A percentile compares a stretch with the other conserved stretches of the same genome.
These are phyloP conservation scores for Tubulanus polymorphus DNA, from an alignment of 2,888 invertebrate species.

Conservation along the genomic window DNA sequence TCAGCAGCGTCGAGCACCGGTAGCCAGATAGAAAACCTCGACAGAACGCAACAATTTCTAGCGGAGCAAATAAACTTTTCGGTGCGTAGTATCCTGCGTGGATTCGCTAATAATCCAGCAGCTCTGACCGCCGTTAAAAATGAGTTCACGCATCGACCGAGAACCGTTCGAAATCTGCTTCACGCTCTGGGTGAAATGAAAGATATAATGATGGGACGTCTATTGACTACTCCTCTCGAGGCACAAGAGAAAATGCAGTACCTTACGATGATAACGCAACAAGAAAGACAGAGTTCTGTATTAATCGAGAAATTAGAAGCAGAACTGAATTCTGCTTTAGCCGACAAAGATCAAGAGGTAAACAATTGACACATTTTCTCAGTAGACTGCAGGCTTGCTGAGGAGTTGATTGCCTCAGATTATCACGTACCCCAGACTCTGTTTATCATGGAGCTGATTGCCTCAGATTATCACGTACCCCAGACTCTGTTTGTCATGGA, in stretches of 20 bases:
- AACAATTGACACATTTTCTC: not conserved
- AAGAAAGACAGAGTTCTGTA: slow-evolving; percentile 44
- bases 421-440: too few species aligned
- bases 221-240: slow-evolving; percentile 51
- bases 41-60: slow-evolving; percentile 38
- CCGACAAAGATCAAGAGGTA: slow-evolving; percentile 51
- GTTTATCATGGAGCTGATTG: too few species aligned
- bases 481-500: too few species aligned
- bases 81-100: slow-evolving; percentile 43
- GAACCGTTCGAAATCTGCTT: slow-evolving; percentile 25
- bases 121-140: slow-evolving; percentile 34
- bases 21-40: slow-evolving; percentile 32
- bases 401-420: not conserved
- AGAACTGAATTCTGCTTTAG: slow-evolving; percentile 43
- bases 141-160: slow-evolving; percentile 21
- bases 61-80: slow-evolving; percentile 45
- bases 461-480: too few species aligned
- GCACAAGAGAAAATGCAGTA: slow-evolving; percentile 46
- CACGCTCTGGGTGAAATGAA: slow-evolving; percentile 37
- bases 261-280: slow-evolving; percentile 42
- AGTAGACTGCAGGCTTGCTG: slow-evolving; percentile 5
- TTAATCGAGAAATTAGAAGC: slow-evolving; percentile 48
- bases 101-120: slow-evolving; percentile 38
- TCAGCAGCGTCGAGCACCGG: slow-evolving; percentile 15
- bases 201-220: slow-evolving; percentile 44